These are phyloP conservation scores for Ennomos erosarius DNA, from an alignment of 2,888 invertebrate species.

Conservation along the genomic window DNA sequence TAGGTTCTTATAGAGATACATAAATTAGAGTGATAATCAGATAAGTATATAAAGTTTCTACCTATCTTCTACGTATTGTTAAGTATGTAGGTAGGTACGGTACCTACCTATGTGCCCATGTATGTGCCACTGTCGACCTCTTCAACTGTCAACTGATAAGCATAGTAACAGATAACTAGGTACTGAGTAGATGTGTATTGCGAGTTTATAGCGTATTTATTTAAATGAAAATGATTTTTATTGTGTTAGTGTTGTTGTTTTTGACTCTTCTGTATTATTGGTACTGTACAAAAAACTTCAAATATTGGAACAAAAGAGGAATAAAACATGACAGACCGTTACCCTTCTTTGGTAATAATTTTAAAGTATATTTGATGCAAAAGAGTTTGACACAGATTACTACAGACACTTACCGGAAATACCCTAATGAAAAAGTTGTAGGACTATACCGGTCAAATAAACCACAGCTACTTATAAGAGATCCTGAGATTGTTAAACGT, in stretches of 20 bases:
- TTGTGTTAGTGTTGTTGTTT: constrained; percentile 8
- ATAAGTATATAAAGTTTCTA: too few species aligned
- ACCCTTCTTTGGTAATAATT: constrained; percentile 51
- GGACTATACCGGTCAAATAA: constrained; percentile 51
- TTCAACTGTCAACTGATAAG: too few species aligned
- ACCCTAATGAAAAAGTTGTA: constrained; percentile 58
- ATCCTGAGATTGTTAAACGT: constrained; percentile 58
- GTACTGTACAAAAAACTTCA: constrained; percentile 53
- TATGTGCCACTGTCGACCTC: too few species aligned
- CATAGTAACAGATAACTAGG: too few species aligned
- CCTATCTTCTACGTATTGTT: too few species aligned
- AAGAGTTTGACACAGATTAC: constrained; percentile 51
- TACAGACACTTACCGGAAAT: constrained; percentile 53
- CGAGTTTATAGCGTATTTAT: background rate
- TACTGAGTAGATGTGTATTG: background rate
- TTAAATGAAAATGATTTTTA: constrained; percentile 6
- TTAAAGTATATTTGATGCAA: constrained; percentile 41
- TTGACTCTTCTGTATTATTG: constrained; percentile 43
- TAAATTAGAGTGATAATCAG: too few species aligned
- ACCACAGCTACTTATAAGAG: constrained; percentile 56
- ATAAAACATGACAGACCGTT: constrained; percentile 56
- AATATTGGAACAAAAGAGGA: constrained; percentile 56
- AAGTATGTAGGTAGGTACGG: too few species aligned
- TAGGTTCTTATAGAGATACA: too few species aligned
- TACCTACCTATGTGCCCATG: too few species aligned